A percentile compares a stretch with the other conserved stretches of the same genome.
Evolutionary conservation across 2,113 vertebrate genomes (phyloP).

Genomic region (Carlito syrichta): DNA sequence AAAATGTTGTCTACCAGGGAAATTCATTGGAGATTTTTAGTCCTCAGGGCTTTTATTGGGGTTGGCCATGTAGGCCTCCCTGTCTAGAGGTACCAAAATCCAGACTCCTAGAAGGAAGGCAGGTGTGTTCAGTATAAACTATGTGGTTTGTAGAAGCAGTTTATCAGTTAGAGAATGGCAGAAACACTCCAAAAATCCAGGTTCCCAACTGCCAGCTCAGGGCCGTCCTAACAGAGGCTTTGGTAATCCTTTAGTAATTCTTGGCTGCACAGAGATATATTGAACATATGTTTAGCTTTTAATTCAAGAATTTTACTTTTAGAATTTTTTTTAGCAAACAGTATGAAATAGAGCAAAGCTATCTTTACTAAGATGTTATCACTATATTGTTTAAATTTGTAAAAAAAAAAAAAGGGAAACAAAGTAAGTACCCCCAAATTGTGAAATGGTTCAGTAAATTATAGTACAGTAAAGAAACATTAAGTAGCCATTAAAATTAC

Average conservation of each 20-base stretch:
- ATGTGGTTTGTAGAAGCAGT: background rate
- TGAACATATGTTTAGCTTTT: background rate
- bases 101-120: background rate
- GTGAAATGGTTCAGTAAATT: constrained; percentile 3
- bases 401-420: background rate
- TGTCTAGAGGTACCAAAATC: background rate
- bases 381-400: constrained; percentile 4
- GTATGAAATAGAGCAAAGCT: background rate
- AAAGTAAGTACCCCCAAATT: background rate
- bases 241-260: background rate
- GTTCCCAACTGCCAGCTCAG: background rate
- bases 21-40: background rate
- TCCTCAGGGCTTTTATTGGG: background rate
- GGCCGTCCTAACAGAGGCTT: background rate
- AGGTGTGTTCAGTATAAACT: background rate
- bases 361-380: background rate
- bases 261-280: background rate
- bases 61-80: background rate
- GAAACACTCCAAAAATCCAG: background rate
- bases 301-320: background rate
- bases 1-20: background rate
- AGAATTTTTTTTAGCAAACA: background rate
- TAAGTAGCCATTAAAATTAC: constrained; percentile 21
- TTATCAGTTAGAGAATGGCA: background rate
- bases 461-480: background rate